Evolutionary conservation across 2,888 invertebrate genomes (phyloP), one percentile per base, ranked within the genome.

Genomic region (Sarcophaga carnaria): DNA sequence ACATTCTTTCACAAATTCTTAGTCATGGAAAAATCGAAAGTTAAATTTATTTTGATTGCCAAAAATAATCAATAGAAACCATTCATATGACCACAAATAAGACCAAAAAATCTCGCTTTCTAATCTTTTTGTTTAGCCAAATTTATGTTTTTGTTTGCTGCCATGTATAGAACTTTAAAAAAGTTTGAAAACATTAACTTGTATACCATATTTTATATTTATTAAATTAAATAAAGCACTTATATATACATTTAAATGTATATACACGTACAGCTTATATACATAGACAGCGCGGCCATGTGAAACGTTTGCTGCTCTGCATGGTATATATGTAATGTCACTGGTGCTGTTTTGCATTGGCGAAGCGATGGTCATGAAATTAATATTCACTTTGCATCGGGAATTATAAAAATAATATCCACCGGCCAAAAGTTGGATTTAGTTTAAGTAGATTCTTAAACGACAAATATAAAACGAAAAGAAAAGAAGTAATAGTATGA

Each of bases 321-420:
- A 37, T 54, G 60, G 11, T 37, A 10, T 37, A 3, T 37, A 37
- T 37, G 37, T 37, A 37, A 37, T 37, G 37, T 20, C 79, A 49
- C 14, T 54, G 14, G 17, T 71, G 20, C 20, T 14, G 62, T 49
- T 79, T 22, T 63, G 63, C 63, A 64, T 64, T 64, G 64, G 1
- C 20, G 54, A 37, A 59, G 27, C 37, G 22, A 20, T 64, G 62
- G 71, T 64, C 63, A 72, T 66, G 45, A 64, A 80, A 72, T 80
- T 80, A 80, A 72, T 80, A 80, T 80, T 80, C 80, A 72, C 17
- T 20, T 25, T 54, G 80, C 80, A 80, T 80, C 47, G 59, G 59
- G 54, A 45, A 59, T 64, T 64, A 72, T 80, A 80, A 66, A 63
- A 37, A 64, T 72, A 59, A 66, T 80, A 72, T 71, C 54, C 54